phyloP scores from a whole-genome alignment of 2,113 vertebrate species.

The Panthera leo region DNA sequence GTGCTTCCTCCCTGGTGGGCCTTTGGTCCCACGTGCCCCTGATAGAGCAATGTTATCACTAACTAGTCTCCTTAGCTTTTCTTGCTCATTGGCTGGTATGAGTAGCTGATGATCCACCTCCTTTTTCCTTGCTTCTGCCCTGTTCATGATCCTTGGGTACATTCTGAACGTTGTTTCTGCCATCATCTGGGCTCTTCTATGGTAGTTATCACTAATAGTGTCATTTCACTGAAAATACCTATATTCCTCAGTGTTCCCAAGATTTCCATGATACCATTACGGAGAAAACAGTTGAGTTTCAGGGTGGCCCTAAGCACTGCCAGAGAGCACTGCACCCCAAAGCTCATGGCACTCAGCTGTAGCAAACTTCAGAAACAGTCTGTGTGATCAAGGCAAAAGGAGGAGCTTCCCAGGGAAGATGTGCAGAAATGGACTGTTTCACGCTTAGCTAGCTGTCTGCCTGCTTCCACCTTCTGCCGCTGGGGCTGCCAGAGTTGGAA shows the following conservation, averaged over 20 bases:
- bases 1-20: background rate
- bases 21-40: background rate
- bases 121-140: slow-evolving; percentile 52
- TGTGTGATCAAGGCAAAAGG: slow-evolving; percentile 29
- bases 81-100: background rate
- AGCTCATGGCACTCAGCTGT: background rate
- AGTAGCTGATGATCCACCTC: background rate
- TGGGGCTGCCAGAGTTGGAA: background rate
- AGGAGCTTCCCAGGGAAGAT: background rate
- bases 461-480: background rate
- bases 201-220: background rate
- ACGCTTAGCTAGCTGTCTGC: background rate
- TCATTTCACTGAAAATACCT: background rate
- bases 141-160: background rate
- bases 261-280: background rate
- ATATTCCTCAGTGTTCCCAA: background rate
- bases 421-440: background rate
- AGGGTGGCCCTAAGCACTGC: background rate
- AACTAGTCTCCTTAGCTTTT: background rate
- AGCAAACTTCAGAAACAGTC: background rate
- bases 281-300: background rate
- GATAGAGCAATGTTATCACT: accelerated
- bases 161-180: background rate
- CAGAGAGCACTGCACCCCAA: background rate
- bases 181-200: background rate